Evolutionary conservation across 1,140 invertebrate genomes (phyloP), one percentile per base, ranked within the genome.

Genomic region (Gryon sp.): DNA sequence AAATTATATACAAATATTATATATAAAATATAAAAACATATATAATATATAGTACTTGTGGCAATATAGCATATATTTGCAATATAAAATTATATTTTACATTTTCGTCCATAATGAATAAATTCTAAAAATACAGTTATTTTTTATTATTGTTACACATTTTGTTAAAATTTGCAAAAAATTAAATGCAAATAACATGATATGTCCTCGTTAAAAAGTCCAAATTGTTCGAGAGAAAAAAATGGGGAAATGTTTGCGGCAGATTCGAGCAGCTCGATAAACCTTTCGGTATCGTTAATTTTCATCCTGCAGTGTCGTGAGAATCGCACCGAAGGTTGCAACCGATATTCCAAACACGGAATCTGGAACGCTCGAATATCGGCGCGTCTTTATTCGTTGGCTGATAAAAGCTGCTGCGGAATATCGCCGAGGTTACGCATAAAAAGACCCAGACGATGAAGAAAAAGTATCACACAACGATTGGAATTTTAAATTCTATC

Each of bases 301-400:
- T 69, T 69, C 53, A 20, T 69, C 28, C 30, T 18, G 24, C 32
- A 28, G 18, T 53, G 48, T 65, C 65, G 53, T 69, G 65, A 59
- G 52, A 69, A 69, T 45, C 24, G 22, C 65, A 30, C 22, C 52
- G 43, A 69, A 69, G 65, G 65, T 68, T 57, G 43, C 53, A 59
- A 34, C 52, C 52, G 52, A 69, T 69, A 69, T 69, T 69, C 65
- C 52, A 59, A 69, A 69, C 65, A 60, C 55, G 62, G 53, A 66
- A 75, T 68, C 60, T 75, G 72, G 72, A 68, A 75, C 72, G 63
- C 50, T 52, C 40, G 62, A 48, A 72, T 62, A 72, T 72, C 66
- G 46, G 12, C 24, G 32, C 30, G 63, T 48, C 62, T 59, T 75
- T 68, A 75, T 60, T 66, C 63, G 45, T 40, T 18, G 11, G 40